These are phyloP conservation scores for Eurypyga helias DNA, from an alignment of 2,113 vertebrate species.

Conservation along the genomic window DNA sequence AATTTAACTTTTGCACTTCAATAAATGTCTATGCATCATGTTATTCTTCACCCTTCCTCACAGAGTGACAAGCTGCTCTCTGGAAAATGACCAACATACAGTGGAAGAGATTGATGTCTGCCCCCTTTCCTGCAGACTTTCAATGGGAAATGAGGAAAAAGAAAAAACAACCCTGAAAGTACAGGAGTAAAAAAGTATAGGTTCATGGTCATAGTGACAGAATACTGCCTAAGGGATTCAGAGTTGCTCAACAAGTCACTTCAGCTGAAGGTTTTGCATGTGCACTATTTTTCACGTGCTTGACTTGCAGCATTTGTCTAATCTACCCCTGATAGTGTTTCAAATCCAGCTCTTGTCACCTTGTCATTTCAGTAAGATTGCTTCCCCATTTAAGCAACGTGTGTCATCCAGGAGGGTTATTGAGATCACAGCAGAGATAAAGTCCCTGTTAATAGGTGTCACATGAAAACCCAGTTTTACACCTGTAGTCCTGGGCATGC, in stretches of 20 bases:
- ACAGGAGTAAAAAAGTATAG: neutral
- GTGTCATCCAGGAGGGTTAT: neutral
- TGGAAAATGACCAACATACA: neutral
- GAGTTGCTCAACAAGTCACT: neutral
- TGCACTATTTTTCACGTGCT: neutral
- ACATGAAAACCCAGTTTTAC: neutral
- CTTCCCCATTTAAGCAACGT: neutral
- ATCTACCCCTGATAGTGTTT: neutral
- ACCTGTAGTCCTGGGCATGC: neutral
- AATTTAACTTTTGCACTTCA: neutral
- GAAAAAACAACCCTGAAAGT: neutral
- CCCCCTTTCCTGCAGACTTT: neutral
- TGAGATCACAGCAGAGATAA: neutral
- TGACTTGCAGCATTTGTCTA: neutral
- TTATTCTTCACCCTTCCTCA: neutral
- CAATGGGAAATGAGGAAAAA: neutral
- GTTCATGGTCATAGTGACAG: neutral
- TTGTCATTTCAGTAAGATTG: neutral
- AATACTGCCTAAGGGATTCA: neutral
- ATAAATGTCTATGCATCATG: neutral
- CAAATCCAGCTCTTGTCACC: neutral
- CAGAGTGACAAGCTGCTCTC: neutral
- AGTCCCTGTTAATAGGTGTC: neutral
- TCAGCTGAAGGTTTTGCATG: neutral
- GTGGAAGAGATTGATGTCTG: neutral